A percentile compares a stretch with the other conserved stretches of the same genome.
Conservation (phyloP, 30 jellyfish, hydroid and myxozoan species). For the Aurelia aurita region DNA sequence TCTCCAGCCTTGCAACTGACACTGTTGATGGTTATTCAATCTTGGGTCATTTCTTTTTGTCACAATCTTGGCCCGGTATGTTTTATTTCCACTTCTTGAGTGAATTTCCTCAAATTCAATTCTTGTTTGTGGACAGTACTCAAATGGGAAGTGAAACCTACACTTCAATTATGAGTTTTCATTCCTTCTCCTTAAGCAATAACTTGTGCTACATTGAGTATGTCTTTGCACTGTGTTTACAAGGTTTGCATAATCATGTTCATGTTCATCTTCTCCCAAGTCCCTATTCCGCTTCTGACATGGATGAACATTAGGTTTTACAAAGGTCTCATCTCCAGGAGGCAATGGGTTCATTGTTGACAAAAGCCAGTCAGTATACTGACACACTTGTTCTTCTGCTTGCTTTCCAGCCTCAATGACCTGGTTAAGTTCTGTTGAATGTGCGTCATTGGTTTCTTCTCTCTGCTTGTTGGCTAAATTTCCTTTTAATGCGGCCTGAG, state of each 20-base stretch:
- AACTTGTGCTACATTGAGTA: conserved; percentile 22
- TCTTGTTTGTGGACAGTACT: neutral
- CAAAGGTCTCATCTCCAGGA: neutral
- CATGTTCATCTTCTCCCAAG: neutral
- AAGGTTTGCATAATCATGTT: conserved; percentile 38
- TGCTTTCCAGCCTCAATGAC: conserved; percentile 5
- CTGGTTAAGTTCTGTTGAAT: no score
- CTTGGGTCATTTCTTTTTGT: conserved; percentile 41
- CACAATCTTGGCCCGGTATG: conserved; percentile 21
- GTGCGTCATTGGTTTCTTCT: neutral
- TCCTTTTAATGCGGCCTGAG: neutral
- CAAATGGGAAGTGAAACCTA: conserved; percentile 34
- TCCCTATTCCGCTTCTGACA: neutral
- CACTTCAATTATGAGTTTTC: conserved; percentile 4
- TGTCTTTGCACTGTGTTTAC: conserved; percentile 51
- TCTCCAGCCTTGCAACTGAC: no score
- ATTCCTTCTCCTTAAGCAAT: conserved; percentile 5
- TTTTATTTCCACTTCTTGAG: no score
- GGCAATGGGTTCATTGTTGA: conserved; percentile 6
- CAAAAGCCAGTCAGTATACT: neutral
- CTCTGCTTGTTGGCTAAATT: neutral
- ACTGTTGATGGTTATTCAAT: conserved; percentile 22
- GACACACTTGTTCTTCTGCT: conserved; percentile 10
- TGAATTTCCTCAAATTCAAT: conserved; percentile 24
- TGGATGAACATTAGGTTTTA: conserved; percentile 20